These are phyloP conservation scores for Paradoxurus hermaphroditus DNA, from an alignment of 2,113 vertebrate genomes.

Conservation along the genomic window DNA sequence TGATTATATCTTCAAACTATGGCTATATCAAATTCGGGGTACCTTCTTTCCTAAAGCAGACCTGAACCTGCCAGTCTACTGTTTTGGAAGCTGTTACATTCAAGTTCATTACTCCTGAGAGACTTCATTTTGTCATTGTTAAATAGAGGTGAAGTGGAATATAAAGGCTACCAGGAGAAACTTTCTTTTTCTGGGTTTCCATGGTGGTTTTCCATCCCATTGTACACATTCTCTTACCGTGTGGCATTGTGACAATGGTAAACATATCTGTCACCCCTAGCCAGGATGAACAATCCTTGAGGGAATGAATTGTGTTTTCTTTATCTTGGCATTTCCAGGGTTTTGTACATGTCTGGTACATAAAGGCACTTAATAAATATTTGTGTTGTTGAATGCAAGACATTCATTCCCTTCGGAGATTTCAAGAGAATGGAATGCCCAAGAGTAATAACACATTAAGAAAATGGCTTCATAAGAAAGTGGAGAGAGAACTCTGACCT, in stretches of 20 bases:
- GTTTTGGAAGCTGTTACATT: background rate
- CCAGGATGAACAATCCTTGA: background rate
- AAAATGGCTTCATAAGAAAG: constrained; percentile 2
- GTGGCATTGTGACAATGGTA: background rate
- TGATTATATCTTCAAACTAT: background rate
- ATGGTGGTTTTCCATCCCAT: background rate
- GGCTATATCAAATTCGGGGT: background rate
- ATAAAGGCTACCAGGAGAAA: background rate
- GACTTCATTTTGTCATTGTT: background rate
- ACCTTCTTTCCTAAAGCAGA: background rate
- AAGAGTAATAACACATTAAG: background rate
- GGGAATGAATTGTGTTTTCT: background rate
- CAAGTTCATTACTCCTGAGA: background rate
- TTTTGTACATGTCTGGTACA: background rate
- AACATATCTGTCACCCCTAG: background rate
- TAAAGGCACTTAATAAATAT: background rate
- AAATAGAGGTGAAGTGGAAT: background rate
- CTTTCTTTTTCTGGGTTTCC: background rate
- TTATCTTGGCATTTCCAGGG: background rate
- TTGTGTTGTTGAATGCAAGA: background rate
- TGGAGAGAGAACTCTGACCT: background rate
- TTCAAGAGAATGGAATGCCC: background rate
- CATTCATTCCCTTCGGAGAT: background rate
- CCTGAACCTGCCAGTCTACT: background rate
- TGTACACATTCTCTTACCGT: background rate